Evolutionary conservation across 1,140 invertebrate species (phyloP).

Genomic region (Brachionus paranguensis): DNA sequence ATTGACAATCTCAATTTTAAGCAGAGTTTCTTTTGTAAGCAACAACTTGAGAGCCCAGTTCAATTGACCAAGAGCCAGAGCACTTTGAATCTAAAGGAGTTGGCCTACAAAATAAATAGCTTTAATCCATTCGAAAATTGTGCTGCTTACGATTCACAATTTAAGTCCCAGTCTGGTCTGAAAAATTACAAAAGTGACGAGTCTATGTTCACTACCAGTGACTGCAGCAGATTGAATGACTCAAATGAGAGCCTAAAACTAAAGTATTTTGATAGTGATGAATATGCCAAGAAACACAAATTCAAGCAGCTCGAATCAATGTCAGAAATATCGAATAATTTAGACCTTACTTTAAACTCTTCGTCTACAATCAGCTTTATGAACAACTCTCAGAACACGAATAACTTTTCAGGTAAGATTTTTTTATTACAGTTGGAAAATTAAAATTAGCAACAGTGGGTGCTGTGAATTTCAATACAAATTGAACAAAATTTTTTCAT

Average conservation of each 20-base stretch:
- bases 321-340: slow-evolving; percentile 4
- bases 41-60: not conserved
- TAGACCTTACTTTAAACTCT: not conserved
- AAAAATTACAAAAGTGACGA: not conserved
- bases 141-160: not conserved
- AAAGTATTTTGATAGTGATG: not conserved
- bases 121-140: slow-evolving; percentile 26
- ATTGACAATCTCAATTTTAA: not conserved
- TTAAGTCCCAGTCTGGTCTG: not conserved
- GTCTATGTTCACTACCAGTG: not conserved
- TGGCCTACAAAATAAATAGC: not conserved
- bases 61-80: not conserved
- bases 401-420: not conserved
- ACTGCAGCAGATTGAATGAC: not conserved
- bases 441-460: no score
- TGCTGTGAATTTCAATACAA: no score
- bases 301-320: slow-evolving; percentile 1
- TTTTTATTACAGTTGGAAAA: not conserved
- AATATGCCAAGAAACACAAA: not conserved
- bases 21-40: not conserved
- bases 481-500: no score
- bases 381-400: slow-evolving; percentile 11
- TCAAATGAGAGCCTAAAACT: not conserved
- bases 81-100: not conserved
- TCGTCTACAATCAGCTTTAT: slow-evolving; percentile 1